These are phyloP conservation scores for Coenobita brevimanus DNA, from an alignment of 1,140 invertebrate species.

Conservation along the genomic window DNA sequence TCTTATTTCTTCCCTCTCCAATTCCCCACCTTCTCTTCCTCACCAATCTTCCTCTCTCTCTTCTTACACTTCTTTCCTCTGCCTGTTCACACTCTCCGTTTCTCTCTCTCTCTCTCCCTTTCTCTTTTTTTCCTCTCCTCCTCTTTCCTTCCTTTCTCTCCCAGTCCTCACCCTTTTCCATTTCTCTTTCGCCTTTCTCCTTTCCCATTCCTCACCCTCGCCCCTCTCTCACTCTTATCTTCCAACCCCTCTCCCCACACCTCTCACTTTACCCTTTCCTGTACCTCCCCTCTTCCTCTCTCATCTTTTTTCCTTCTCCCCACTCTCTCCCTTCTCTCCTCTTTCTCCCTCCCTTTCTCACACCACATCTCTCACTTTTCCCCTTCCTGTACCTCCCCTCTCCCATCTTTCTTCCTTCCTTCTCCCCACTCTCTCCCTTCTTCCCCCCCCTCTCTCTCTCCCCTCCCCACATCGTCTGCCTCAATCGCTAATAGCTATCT, in stretches of 20 bases:
- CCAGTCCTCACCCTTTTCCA: not conserved
- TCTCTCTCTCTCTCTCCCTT: not conserved
- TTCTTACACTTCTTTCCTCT: not conserved
- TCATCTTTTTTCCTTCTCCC: slow-evolving; percentile 24
- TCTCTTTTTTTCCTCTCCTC: not conserved
- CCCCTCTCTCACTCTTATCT: not conserved
- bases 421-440: not conserved
- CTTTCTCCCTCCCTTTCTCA: not conserved
- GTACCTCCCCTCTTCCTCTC: not conserved
- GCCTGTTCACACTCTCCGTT: not conserved
- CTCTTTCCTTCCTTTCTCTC: not conserved
- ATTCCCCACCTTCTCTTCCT: not conserved
- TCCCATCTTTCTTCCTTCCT: not conserved
- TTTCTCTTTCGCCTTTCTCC: not conserved
- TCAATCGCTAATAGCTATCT: slow-evolving; percentile 63
- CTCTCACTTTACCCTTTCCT: not conserved
- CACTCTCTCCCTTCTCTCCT: not conserved
- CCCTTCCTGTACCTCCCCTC: not conserved
- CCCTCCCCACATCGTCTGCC: slow-evolving; percentile 11
- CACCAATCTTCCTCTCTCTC: not conserved
- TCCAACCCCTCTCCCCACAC: not conserved
- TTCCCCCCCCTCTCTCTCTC: slow-evolving; percentile 14
- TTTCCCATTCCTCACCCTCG: not conserved
- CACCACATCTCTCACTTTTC: no score
- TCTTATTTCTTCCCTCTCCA: not conserved